phyloP scores from a whole-genome alignment of 2,113 vertebrate genomes.

The Triplophysa rosa region DNA sequence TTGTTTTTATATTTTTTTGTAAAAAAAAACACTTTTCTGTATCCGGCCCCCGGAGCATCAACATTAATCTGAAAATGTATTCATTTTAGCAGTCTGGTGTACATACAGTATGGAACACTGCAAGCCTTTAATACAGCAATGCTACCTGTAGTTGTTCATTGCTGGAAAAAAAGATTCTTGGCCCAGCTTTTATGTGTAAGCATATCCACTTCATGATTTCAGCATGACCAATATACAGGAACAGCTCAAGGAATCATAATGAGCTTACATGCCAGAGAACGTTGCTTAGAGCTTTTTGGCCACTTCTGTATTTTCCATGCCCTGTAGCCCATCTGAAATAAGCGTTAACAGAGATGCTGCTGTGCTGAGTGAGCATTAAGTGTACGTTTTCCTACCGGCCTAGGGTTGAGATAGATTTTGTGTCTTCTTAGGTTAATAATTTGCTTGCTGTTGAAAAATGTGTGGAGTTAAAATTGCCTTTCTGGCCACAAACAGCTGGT shows the following conservation, averaged over 20 bases:
- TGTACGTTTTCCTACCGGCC: conserved; percentile 2
- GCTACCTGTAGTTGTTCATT: conserved; percentile 36
- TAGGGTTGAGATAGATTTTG: conserved; percentile 8
- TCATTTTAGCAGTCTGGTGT: conserved; percentile 61
- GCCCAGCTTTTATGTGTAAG: conserved; percentile 32
- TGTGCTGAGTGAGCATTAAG: conserved; percentile 12
- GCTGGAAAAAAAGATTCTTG: not conserved
- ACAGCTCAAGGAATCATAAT: conserved; percentile 12
- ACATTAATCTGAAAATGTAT: conserved; percentile 70
- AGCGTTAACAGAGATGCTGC: not conserved
- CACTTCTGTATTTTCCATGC: not conserved
- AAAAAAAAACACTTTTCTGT: no score
- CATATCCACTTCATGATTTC: conserved; percentile 6
- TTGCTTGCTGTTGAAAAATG: conserved; percentile 47
- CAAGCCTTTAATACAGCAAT: not conserved
- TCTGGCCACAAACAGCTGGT: conserved; percentile 67
- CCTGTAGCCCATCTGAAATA: conserved; percentile 11
- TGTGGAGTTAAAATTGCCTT: conserved; percentile 50
- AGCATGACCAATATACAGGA: conserved; percentile 4
- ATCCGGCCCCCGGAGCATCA: conserved; percentile 66
- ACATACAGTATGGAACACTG: conserved; percentile 55
- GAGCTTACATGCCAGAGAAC: conserved; percentile 21
- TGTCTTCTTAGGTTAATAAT: conserved; percentile 21
- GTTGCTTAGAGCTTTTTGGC: conserved; percentile 22
- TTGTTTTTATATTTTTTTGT: not conserved